phyloP scores from a whole-genome alignment of 2,888 invertebrate species.

The Tromatobia lineatoria region DNA sequence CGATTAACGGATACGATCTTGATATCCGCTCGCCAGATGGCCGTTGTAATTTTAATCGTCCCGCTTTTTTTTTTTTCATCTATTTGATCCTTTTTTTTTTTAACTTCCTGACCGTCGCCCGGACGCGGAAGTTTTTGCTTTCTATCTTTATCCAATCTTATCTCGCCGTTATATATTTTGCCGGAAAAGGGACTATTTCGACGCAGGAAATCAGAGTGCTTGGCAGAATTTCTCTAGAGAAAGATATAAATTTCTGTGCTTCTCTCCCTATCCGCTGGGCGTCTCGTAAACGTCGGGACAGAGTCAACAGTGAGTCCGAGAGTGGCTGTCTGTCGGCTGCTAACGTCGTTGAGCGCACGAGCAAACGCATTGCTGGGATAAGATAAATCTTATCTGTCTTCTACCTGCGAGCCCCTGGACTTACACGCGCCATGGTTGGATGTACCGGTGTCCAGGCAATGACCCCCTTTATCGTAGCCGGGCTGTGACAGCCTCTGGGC shows the following conservation, averaged over 20 bases:
- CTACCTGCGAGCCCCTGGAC: slow-evolving; percentile 61
- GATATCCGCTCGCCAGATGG: slow-evolving; percentile 38
- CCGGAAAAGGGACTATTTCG: neutral
- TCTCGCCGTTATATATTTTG: slow-evolving; percentile 16
- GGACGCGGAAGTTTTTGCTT: slow-evolving; percentile 45
- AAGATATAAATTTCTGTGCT: neutral
- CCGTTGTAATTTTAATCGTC: slow-evolving; percentile 16
- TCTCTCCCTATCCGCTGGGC: neutral
- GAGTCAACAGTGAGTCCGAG: slow-evolving; percentile 33
- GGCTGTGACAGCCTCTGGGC: slow-evolving; percentile 48
- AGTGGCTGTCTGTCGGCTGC: slow-evolving; percentile 10
- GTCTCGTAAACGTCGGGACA: slow-evolving; percentile 40
- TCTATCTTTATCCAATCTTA: slow-evolving; percentile 29
- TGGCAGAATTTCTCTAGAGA: neutral
- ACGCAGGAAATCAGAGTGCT: slow-evolving; percentile 14
- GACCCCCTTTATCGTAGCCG: slow-evolving; percentile 55
- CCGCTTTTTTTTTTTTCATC: neutral
- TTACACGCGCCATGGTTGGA: slow-evolving; percentile 36
- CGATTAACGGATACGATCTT: slow-evolving; percentile 31
- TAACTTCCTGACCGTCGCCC: slow-evolving; percentile 38
- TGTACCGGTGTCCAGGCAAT: slow-evolving; percentile 46
- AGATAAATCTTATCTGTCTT: slow-evolving; percentile 65
- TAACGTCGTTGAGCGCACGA: neutral
- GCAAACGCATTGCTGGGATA: slow-evolving; percentile 46
- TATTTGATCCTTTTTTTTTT: slow-evolving; percentile 23